Conservation (phyloP, 1,140 invertebrate genomes). For the Drosophila auraria region DNA sequence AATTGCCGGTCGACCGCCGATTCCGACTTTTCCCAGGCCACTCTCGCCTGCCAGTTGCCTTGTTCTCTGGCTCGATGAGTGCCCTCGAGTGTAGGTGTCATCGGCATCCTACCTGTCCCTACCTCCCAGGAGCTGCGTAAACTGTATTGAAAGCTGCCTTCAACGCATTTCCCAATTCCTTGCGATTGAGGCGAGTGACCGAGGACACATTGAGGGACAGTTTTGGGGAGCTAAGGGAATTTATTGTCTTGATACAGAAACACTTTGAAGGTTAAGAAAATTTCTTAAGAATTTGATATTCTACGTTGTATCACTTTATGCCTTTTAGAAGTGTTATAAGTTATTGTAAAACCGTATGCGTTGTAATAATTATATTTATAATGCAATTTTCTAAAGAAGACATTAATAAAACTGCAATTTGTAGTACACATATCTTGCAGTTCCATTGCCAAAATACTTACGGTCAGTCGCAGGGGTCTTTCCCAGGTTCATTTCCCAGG, state of each 20-base stretch:
- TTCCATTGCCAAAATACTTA: neutral
- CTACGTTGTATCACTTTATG: too few relatives aligned
- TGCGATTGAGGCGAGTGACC: neutral
- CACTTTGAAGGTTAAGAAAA: too few relatives aligned
- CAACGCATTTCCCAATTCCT: constrained; percentile 49
- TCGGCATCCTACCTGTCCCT: constrained; percentile 13
- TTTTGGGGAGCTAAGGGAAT: constrained; percentile 1
- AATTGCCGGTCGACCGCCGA: constrained; percentile 58
- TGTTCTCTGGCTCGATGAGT: constrained; percentile 42
- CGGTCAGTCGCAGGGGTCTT: neutral
- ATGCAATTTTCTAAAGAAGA: neutral
- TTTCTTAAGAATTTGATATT: neutral
- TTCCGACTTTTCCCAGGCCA: constrained; percentile 57
- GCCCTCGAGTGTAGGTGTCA: constrained; percentile 59
- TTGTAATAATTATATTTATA: neutral
- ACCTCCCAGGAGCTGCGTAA: constrained; percentile 55
- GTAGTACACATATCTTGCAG: neutral
- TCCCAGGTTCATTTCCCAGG: constrained; percentile 1
- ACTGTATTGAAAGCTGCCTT: constrained; percentile 78
- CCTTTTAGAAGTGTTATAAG: too few relatives aligned
- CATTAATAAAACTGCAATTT: too few relatives aligned
- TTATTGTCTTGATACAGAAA: neutral
- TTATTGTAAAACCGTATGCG: too few relatives aligned
- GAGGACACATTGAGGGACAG: constrained; percentile 18
- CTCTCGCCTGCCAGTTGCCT: constrained; percentile 14